phyloP scores from a whole-genome alignment of 2,113 vertebrate species.

The Felis chaus region DNA sequence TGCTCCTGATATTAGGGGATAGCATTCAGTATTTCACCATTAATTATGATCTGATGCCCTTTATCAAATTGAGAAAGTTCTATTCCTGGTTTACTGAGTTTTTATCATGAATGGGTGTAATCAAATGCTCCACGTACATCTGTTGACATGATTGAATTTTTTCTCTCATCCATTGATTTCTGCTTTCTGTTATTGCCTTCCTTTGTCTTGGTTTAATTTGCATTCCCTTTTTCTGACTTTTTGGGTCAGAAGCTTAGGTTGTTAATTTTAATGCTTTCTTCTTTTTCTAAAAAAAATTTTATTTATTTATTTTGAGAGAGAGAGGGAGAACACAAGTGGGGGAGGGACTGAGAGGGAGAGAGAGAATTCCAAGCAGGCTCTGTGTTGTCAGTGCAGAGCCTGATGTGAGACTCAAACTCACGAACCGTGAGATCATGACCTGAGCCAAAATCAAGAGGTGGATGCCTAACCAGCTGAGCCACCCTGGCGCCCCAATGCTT shows the following conservation, averaged over 20 bases:
- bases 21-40: neutral
- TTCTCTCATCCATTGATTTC: neutral
- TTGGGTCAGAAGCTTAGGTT: neutral
- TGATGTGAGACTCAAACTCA: too few relatives aligned
- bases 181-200: neutral
- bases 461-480: too few relatives aligned
- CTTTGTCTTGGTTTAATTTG: neutral
- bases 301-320: too few relatives aligned
- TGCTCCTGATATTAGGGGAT: neutral
- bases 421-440: too few relatives aligned
- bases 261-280: neutral
- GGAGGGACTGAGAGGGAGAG: too few relatives aligned
- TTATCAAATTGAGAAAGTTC: neutral
- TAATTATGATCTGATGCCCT: neutral
- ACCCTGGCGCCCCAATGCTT: neutral
- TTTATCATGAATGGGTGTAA: neutral
- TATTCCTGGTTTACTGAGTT: neutral
- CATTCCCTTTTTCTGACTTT: neutral
- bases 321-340: too few relatives aligned
- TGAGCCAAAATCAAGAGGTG: too few relatives aligned
- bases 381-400: too few relatives aligned
- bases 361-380: too few relatives aligned
- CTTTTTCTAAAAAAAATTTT: neutral
- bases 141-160: neutral
- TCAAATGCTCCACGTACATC: neutral